Conservation (phyloP, 2,113 vertebrate species). For the Sakesphorus luctuosus region DNA sequence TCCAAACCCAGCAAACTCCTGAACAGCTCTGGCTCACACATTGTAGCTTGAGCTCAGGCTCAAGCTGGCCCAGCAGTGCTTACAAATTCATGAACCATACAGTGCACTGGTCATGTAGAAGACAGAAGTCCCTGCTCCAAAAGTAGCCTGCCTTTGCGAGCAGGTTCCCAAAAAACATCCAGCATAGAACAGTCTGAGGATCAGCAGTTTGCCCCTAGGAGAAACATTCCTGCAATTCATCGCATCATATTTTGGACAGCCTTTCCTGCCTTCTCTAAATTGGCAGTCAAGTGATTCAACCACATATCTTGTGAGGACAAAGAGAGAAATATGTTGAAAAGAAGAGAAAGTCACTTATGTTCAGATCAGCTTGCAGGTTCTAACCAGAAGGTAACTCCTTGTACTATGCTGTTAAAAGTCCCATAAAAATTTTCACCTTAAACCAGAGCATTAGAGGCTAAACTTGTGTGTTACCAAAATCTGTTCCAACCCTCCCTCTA, state of each 20-base stretch:
- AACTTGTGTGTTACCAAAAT: neutral
- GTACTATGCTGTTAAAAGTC: neutral
- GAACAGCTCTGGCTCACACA: neutral
- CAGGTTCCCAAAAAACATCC: neutral
- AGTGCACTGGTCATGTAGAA: neutral
- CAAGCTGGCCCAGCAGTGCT: neutral
- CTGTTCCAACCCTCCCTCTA: neutral
- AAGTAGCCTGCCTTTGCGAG: neutral
- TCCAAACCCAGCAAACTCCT: neutral
- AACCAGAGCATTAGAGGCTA: neutral
- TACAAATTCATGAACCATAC: neutral
- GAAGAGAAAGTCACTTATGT: neutral
- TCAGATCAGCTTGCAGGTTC: neutral
- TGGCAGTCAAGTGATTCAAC: constrained; percentile 12
- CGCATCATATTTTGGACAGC: neutral
- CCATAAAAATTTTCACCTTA: neutral
- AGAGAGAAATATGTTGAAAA: neutral
- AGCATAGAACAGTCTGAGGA: accelerated
- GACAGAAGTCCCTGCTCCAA: neutral
- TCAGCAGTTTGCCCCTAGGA: neutral
- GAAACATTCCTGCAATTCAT: neutral
- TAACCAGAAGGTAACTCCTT: neutral
- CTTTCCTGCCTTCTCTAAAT: neutral
- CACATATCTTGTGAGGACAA: neutral
- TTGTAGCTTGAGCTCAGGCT: neutral